Percentiles rank a stretch among this genome's conserved stretches.
These are phyloP conservation scores for Eucera pruinosa DNA, from an alignment of 2,888 invertebrate genomes.

Conservation along the genomic window DNA sequence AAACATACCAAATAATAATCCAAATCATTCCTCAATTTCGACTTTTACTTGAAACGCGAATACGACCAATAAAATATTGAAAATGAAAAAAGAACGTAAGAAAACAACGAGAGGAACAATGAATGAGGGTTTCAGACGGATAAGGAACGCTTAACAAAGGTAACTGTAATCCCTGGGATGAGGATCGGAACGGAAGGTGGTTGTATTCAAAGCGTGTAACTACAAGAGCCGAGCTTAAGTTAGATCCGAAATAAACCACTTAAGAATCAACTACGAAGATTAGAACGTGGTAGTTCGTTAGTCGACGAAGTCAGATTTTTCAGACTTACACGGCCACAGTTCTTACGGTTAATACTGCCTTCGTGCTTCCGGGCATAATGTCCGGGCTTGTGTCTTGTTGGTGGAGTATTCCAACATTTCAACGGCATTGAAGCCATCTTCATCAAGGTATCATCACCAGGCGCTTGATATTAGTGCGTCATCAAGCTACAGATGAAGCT, in stretches of 20 bases:
- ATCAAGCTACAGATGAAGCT: constrained; percentile 5
- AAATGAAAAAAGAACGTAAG: too few species aligned
- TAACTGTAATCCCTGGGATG: constrained; percentile 5
- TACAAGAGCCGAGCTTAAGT: too few species aligned
- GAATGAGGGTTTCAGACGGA: too few species aligned
- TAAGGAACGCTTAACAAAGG: background rate
- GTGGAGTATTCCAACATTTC: background rate
- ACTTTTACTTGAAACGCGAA: too few species aligned
- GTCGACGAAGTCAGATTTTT: background rate
- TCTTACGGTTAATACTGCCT: background rate
- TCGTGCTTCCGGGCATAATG: background rate
- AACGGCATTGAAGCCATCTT: too few species aligned
- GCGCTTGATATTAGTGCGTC: constrained; percentile 8
- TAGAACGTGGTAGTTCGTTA: constrained; percentile 8
- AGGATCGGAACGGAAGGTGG: background rate
- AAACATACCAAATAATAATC: too few species aligned
- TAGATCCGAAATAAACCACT: too few species aligned
- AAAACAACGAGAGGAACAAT: too few species aligned
- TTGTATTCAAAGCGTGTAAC: background rate
- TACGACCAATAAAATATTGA: too few species aligned
- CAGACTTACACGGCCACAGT: background rate
- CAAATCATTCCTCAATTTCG: too few species aligned
- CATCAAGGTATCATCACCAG: constrained; percentile 5
- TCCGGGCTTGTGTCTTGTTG: too few species aligned
- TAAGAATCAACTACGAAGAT: background rate